Conservation (phyloP, 2,797 vertebrate species). For the Austrolebias charrua region DNA sequence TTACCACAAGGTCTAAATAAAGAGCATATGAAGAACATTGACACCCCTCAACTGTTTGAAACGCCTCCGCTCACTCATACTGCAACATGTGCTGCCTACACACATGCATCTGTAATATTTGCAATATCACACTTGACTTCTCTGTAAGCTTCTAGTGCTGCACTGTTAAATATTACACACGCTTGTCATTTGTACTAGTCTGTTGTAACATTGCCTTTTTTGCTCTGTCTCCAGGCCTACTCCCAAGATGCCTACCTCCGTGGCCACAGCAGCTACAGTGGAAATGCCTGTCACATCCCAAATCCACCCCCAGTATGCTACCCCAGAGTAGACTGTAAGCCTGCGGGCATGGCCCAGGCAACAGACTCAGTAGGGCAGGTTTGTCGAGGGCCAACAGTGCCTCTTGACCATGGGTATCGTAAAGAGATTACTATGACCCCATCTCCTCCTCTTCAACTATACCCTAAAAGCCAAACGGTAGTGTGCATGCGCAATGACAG, state of each 20-base stretch:
- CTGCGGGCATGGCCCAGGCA: slow-evolving; percentile 85
- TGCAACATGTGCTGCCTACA: slow-evolving; percentile 72
- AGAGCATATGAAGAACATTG: slow-evolving; percentile 69
- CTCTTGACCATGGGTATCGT: slow-evolving; percentile 88
- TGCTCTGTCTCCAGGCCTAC: slow-evolving; percentile 85
- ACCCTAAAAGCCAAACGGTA: slow-evolving; percentile 90
- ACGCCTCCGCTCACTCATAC: slow-evolving; percentile 71
- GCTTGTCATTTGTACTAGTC: slow-evolving; percentile 34
- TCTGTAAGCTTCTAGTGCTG: slow-evolving; percentile 48
- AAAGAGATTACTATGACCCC: slow-evolving; percentile 95
- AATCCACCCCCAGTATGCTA: slow-evolving; percentile 93
- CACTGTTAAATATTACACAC: slow-evolving; percentile 51
- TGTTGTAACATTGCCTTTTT: slow-evolving; percentile 48
- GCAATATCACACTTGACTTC: slow-evolving; percentile 63
- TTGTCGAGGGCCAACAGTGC: slow-evolving; percentile 61
- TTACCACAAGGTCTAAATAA: slow-evolving; percentile 59
- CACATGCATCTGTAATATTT: slow-evolving; percentile 63
- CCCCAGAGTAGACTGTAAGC: slow-evolving; percentile 86
- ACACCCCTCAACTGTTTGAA: slow-evolving; percentile 69
- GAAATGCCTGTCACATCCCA: slow-evolving; percentile 94
- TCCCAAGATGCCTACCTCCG: slow-evolving; percentile 99
- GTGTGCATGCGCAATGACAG: slow-evolving; percentile 92
- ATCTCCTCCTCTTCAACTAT: slow-evolving; percentile 76
- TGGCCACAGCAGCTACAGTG: slow-evolving; percentile 92
- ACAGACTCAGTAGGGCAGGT: slow-evolving; percentile 75